A percentile compares a stretch with the other conserved stretches of the same genome.
These are phyloP conservation scores for Gymnopithys bicolor DNA, from an alignment of 2,797 vertebrate genomes.

Conservation along the genomic window DNA sequence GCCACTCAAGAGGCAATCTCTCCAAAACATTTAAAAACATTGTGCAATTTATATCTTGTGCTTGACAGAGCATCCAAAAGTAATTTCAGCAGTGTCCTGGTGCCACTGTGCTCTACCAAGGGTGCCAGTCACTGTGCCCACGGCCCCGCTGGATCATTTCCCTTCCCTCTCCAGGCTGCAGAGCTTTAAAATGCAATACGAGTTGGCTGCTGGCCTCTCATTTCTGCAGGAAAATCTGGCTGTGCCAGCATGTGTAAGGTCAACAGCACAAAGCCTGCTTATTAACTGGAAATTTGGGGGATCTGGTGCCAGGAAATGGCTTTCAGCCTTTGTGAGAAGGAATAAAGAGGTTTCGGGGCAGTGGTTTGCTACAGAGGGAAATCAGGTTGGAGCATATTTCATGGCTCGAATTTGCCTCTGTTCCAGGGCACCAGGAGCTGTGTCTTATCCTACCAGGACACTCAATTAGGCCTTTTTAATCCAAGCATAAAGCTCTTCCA, in stretches of 20 bases:
- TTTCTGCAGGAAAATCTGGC: constrained; percentile 47
- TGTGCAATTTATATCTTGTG: constrained; percentile 80
- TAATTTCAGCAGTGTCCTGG: constrained; percentile 72
- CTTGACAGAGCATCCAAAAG: constrained; percentile 81
- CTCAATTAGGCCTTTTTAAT: neutral
- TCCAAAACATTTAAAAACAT: constrained; percentile 78
- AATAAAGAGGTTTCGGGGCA: constrained; percentile 52
- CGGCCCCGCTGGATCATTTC: neutral
- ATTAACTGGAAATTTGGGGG: constrained; percentile 61
- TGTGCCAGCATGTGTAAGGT: constrained; percentile 40
- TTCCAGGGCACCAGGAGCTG: neutral
- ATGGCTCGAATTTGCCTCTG: neutral
- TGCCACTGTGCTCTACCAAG: constrained; percentile 22
- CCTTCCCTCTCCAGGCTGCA: neutral
- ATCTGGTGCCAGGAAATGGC: constrained; percentile 46
- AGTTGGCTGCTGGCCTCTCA: constrained; percentile 31
- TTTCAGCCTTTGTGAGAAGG: constrained; percentile 46
- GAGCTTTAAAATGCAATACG: neutral
- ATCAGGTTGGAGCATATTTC: neutral
- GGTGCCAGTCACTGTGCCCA: constrained; percentile 35
- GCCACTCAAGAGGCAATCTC: constrained; percentile 82
- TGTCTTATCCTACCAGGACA: neutral
- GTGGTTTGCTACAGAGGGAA: constrained; percentile 4
- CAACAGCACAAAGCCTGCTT: constrained; percentile 64
- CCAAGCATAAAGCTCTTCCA: fast-evolving